phyloP scores from a whole-genome alignment of 2,888 invertebrate species.

The Drosophila prostipennis region DNA sequence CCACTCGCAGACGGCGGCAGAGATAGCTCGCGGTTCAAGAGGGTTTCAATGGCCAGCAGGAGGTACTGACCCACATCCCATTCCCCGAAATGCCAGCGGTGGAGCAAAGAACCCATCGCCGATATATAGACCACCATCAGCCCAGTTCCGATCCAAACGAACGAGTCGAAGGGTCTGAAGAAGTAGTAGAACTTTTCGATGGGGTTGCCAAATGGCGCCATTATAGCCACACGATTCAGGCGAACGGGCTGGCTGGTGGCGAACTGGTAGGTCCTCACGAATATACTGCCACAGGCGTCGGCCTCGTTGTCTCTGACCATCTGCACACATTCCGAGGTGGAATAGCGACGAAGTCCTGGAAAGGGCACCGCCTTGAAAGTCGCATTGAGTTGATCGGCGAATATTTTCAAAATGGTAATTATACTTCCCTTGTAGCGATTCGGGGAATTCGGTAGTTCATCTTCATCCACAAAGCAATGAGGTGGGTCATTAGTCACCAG shows the following conservation, averaged over 20 bases:
- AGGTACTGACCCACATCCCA: slow-evolving; percentile 47
- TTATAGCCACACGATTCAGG: slow-evolving; percentile 37
- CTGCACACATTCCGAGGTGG: slow-evolving; percentile 18
- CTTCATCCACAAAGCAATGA: slow-evolving; percentile 31
- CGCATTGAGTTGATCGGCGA: slow-evolving; percentile 26
- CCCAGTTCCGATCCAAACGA: slow-evolving; percentile 19
- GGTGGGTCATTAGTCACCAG: slow-evolving; percentile 41
- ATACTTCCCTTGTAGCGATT: slow-evolving; percentile 35
- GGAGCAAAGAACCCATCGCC: slow-evolving; percentile 30
- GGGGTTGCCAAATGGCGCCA: slow-evolving; percentile 42
- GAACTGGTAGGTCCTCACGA: slow-evolving; percentile 21
- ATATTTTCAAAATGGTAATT: slow-evolving; percentile 22
- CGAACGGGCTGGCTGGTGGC: slow-evolving; percentile 36
- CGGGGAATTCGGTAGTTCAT: background rate
- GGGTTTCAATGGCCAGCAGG: slow-evolving; percentile 48
- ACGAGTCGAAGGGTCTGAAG: slow-evolving; percentile 42
- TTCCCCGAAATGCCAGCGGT: slow-evolving; percentile 10
- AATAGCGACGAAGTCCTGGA: slow-evolving; percentile 18
- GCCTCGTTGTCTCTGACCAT: slow-evolving; percentile 5
- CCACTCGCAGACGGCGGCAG: slow-evolving; percentile 10
- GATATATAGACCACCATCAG: slow-evolving; percentile 21
- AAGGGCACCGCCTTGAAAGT: slow-evolving; percentile 17
- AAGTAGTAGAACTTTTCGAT: slow-evolving; percentile 57
- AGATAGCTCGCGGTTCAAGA: slow-evolving; percentile 13
- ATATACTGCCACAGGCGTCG: slow-evolving; percentile 44